These are phyloP conservation scores for Sebastes schlegelii DNA, from an alignment of 2,113 vertebrate genomes.

Conservation along the genomic window DNA sequence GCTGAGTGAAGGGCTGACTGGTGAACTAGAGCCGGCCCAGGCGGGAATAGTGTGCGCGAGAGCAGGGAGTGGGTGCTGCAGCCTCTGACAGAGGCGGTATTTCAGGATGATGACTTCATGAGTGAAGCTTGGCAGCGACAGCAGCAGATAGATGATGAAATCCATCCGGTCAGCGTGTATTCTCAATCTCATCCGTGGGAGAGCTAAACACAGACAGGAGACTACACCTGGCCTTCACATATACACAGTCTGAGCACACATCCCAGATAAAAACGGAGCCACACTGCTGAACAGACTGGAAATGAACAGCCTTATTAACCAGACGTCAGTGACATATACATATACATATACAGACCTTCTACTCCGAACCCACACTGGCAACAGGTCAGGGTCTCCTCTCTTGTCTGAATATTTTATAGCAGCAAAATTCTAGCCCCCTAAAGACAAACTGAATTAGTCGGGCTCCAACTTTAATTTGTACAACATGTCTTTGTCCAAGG, in stretches of 20 bases:
- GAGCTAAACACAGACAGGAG: constrained; percentile 53
- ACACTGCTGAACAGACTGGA: not conserved
- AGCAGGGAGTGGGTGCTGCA: constrained; percentile 44
- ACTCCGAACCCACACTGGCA: constrained; percentile 10
- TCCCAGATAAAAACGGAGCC: not conserved
- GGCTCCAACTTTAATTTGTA: constrained; percentile 54
- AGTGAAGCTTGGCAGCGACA: constrained; percentile 58
- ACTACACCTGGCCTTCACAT: constrained; percentile 4
- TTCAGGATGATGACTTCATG: constrained; percentile 75
- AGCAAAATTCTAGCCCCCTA: constrained; percentile 2
- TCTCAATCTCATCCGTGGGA: constrained; percentile 29
- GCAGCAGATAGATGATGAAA: constrained; percentile 68
- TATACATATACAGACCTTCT: not conserved
- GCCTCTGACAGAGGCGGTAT: constrained; percentile 52
- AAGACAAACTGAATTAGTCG: constrained; percentile 40
- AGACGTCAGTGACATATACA: not conserved
- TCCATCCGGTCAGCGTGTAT: constrained; percentile 52
- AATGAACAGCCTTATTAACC: not conserved
- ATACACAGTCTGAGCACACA: not conserved
- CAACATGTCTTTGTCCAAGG: constrained; percentile 44
- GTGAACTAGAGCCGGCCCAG: constrained; percentile 18
- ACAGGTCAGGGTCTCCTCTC: not conserved
- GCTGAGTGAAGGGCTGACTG: constrained; percentile 13
- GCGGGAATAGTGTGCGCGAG: constrained; percentile 28
- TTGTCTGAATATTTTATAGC: constrained; percentile 3